phyloP scores from a whole-genome alignment of 2,888 invertebrate genomes.

The Ectemnius lituratus region DNA sequence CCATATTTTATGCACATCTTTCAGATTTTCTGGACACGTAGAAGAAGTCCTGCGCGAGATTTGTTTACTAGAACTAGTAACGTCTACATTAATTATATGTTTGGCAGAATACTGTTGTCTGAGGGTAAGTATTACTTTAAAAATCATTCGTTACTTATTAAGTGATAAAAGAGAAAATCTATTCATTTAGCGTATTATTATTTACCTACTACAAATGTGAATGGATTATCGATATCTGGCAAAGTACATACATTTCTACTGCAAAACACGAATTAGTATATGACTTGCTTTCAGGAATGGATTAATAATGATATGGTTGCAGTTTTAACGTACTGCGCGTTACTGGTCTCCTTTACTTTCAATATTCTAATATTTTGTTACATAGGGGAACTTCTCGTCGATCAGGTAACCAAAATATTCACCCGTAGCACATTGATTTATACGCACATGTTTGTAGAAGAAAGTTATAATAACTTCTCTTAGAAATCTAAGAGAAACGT shows the following conservation, averaged over 20 bases:
- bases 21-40: no score
- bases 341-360: slow-evolving; percentile 45
- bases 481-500: neutral
- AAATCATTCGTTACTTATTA: neutral
- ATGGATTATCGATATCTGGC: no score
- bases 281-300: slow-evolving; percentile 47
- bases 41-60: no score
- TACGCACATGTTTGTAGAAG: neutral
- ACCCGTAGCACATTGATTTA: neutral
- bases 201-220: no score
- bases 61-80: no score
- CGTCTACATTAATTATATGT: no score
- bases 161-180: neutral
- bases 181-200: neutral
- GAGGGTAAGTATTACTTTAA: no score
- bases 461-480: neutral
- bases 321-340: slow-evolving; percentile 40
- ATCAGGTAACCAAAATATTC: slow-evolving; percentile 43
- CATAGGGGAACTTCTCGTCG: slow-evolving; percentile 60
- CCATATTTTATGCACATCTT: no score
- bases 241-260: no score
- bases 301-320: slow-evolving; percentile 45
- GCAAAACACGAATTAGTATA: no score
- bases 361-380: slow-evolving; percentile 56
- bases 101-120: no score